These are phyloP conservation scores for Pseudococcus longispinus DNA, from an alignment of 2,888 invertebrate species.

Conservation along the genomic window DNA sequence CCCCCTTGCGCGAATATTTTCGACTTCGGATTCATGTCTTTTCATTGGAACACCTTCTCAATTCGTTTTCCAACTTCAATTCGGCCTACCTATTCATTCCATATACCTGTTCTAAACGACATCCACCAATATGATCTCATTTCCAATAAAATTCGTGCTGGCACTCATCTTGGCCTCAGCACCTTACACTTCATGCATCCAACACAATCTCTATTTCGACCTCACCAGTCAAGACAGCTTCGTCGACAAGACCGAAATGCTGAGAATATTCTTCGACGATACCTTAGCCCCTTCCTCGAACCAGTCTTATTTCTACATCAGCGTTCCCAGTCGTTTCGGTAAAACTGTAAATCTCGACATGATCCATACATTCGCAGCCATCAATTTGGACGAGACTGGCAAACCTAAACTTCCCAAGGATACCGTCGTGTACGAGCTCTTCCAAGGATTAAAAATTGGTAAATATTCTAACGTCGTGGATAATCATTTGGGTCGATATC, in stretches of 20 bases:
- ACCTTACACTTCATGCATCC: neutral
- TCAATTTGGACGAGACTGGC: neutral
- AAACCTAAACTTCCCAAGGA: neutral
- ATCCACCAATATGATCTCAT: neutral
- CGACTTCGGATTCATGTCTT: too few relatives aligned
- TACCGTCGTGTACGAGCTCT: neutral
- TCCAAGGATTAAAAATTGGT: neutral
- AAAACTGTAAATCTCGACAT: neutral
- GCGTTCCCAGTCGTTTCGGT: neutral
- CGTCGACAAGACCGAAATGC: neutral
- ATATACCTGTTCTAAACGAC: too few relatives aligned
- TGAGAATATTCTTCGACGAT: neutral
- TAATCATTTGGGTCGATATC: neutral
- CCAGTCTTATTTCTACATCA: neutral
- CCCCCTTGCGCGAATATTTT: too few relatives aligned
- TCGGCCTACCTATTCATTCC: neutral
- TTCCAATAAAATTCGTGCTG: neutral
- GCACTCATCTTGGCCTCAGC: neutral
- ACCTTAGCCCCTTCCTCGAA: neutral
- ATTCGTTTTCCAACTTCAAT: neutral
- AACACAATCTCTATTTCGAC: neutral
- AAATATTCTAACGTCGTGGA: neutral
- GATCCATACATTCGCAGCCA: constrained; percentile 1
- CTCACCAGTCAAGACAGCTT: neutral
- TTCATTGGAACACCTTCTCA: too few relatives aligned